Evolutionary conservation across 1,140 invertebrate species (phyloP), one percentile per base, ranked within the genome.

Genomic region (Lepidurus packardi): DNA sequence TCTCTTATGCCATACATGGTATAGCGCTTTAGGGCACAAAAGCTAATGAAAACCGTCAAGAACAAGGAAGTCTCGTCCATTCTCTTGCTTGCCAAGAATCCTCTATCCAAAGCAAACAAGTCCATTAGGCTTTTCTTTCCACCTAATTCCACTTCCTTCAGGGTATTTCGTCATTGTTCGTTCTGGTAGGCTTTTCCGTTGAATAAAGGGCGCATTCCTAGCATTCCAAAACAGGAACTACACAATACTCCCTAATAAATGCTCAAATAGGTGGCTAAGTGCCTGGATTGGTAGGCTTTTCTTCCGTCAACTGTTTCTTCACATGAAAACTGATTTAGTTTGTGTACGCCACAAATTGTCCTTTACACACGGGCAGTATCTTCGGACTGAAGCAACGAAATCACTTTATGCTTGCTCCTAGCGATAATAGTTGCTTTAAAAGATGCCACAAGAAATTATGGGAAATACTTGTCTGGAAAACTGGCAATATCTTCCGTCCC

Each of bases 401-500:
- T 65, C 53, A n/a, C 53, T 7, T 65, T 4, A 7, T 65, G 7
- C 8, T 16, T 65, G 16, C 16, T 65, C 53, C 21, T 34, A 4
- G 13, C 21, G 21, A 65, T 7, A 1, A 16, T n/a, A 11, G 16
- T 7, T 16, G 13, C 9, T 7, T n/a, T 47, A 47, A 47, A 47
- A 10, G 21, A 65, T 5, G 53, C 16, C 6, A 65, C 16, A 65
- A 65, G 21, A 65, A 65, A 65, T 65, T 75, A 0, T 42, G 74
- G 3, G 41, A 75, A 42, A 44, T 75, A 75, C 34, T 74, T 34
- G 43, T 65, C 76, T 24, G 81, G 81, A 45, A 82, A 82, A 47
- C 79, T 81, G n/a, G 81, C 81, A 73, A 82, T 82, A 74, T 81
- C 80, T 25, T 81, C 81, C 24, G 79, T 80, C 11, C 80, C 81